Evolutionary conservation across 2,113 vertebrate species (phyloP).

Genomic region (Lichenostomus cassidix): DNA sequence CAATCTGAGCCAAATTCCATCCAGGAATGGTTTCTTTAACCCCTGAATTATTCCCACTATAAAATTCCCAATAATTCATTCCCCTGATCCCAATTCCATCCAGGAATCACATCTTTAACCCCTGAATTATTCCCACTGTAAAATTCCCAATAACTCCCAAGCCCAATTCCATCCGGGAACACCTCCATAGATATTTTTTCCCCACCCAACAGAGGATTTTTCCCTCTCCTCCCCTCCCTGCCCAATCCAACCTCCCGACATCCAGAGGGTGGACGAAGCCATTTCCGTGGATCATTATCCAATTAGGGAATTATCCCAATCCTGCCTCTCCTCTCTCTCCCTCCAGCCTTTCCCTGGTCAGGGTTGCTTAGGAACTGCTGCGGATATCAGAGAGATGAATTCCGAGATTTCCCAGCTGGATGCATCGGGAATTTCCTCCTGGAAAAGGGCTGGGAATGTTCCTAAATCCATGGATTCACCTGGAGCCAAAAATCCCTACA

Average conservation of each 20-base stretch:
- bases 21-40: fast-evolving
- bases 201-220: fast-evolving
- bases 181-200: background rate
- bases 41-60: background rate
- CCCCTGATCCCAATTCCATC: background rate
- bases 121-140: too few relatives aligned
- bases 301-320: background rate
- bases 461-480: fast-evolving
- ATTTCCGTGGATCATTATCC: background rate
- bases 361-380: conserved; percentile 48
- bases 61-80: fast-evolving
- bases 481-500: fast-evolving
- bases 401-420: background rate
- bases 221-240: background rate
- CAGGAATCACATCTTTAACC: background rate
- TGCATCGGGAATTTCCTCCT: background rate
- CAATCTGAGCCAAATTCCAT: background rate
- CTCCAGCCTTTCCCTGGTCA: background rate
- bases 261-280: background rate
- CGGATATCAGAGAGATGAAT: background rate
- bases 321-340: background rate
- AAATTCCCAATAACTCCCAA: fast-evolving
- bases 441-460: background rate
- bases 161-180: background rate
- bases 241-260: fast-evolving